These are phyloP conservation scores for Neolamprologus kungweensis DNA, from an alignment of 2,113 vertebrate genomes.

Conservation along the genomic window DNA sequence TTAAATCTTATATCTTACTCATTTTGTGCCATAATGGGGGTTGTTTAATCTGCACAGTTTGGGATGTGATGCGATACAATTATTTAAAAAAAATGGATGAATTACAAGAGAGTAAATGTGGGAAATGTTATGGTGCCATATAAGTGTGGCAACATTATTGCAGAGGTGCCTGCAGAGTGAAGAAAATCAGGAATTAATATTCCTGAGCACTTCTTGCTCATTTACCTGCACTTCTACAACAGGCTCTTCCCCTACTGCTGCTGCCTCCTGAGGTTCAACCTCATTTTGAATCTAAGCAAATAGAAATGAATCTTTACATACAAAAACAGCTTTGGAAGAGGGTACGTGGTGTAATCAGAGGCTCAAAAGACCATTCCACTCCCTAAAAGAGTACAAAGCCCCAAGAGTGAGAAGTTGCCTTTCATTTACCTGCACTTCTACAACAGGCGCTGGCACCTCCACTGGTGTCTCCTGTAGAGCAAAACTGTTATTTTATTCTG, in stretches of 20 bases:
- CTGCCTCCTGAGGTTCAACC: constrained; percentile 9
- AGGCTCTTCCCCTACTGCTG: background rate
- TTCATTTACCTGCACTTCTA: constrained; percentile 47
- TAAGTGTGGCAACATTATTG: background rate
- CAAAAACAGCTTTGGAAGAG: background rate
- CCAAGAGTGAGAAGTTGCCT: background rate
- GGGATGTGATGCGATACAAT: background rate
- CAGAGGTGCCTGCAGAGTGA: background rate
- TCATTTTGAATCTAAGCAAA: constrained; percentile 21
- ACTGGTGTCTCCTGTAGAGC: constrained; percentile 27
- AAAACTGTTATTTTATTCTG: constrained; percentile 13
- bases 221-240: constrained; percentile 45
- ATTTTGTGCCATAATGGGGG: background rate
- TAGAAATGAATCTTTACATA: background rate
- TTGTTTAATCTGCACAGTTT: background rate
- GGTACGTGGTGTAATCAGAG: background rate
- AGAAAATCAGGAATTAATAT: background rate
- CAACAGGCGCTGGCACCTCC: background rate
- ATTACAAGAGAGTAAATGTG: background rate
- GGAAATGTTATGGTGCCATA: background rate
- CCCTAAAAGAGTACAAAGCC: background rate
- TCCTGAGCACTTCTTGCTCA: background rate
- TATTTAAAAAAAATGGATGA: background rate
- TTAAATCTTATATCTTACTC: background rate
- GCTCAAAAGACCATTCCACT: background rate